These are phyloP conservation scores for Tylochromis polylepis DNA, from an alignment of 2,113 vertebrate species.

Conservation along the genomic window DNA sequence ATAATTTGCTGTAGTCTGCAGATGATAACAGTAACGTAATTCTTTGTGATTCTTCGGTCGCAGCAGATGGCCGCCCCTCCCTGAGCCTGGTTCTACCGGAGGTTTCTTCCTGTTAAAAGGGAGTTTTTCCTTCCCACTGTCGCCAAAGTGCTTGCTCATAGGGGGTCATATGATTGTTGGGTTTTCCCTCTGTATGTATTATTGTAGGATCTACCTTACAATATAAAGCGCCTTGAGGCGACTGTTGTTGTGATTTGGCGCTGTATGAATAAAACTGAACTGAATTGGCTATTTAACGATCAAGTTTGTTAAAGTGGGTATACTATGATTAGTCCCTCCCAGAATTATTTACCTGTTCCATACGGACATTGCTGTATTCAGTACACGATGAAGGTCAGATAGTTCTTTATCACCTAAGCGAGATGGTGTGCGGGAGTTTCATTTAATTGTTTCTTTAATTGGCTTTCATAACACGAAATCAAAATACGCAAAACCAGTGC, in stretches of 20 bases:
- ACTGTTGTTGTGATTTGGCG: rapidly evolving
- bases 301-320: neutral
- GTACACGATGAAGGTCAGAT: neutral
- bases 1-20: neutral
- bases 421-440: neutral
- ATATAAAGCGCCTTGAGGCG: rapidly evolving
- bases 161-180: rapidly evolving
- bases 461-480: neutral
- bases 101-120: neutral
- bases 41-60: too few species aligned
- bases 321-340: rapidly evolving
- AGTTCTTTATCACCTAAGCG: neutral
- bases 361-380: neutral
- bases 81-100: rapidly evolving
- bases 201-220: rapidly evolving
- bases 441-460: neutral
- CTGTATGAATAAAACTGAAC: neutral
- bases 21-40: neutral
- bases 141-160: neutral
- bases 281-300: neutral
- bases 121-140: neutral
- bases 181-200: rapidly evolving
- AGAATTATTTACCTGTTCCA: neutral
- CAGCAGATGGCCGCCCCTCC: rapidly evolving
- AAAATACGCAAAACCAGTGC: neutral